Evolutionary conservation across 2,888 invertebrate species (phyloP).

Genomic region (Pasiphila rectangulata): DNA sequence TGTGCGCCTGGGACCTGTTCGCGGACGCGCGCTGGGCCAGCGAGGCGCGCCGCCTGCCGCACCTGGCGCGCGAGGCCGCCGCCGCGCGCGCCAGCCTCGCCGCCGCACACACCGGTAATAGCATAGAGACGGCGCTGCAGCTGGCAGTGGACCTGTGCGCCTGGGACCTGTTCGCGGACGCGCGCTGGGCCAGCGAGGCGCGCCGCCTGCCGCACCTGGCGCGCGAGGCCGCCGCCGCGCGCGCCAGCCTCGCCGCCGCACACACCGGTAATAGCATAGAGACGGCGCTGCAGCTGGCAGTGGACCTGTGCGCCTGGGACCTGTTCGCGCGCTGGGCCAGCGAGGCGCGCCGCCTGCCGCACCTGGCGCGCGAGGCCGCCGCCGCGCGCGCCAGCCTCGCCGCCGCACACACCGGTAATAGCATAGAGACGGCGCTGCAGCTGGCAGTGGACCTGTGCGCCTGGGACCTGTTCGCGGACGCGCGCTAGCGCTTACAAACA

Average conservation of each 20-base stretch:
- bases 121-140: slow-evolving; percentile 90
- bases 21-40: slow-evolving; percentile 90
- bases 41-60: slow-evolving; percentile 79
- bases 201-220: slow-evolving; percentile 83
- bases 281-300: slow-evolving; percentile 91
- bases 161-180: slow-evolving; percentile 92
- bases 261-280: slow-evolving; percentile 77
- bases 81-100: background rate
- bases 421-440: no score
- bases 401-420: background rate
- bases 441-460: no score
- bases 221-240: slow-evolving; percentile 81
- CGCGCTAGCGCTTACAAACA: no score
- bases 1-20: slow-evolving; percentile 92
- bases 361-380: slow-evolving; percentile 85
- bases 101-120: background rate
- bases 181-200: slow-evolving; percentile 86
- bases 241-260: background rate
- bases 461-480: no score
- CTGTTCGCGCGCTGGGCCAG: slow-evolving; percentile 90
- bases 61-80: slow-evolving; percentile 85
- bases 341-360: slow-evolving; percentile 79
- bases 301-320: slow-evolving; percentile 92
- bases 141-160: slow-evolving; percentile 92
- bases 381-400: background rate